These are phyloP conservation scores for Pseudonaja textilis DNA, from an alignment of 2,113 vertebrate species.

Conservation along the genomic window DNA sequence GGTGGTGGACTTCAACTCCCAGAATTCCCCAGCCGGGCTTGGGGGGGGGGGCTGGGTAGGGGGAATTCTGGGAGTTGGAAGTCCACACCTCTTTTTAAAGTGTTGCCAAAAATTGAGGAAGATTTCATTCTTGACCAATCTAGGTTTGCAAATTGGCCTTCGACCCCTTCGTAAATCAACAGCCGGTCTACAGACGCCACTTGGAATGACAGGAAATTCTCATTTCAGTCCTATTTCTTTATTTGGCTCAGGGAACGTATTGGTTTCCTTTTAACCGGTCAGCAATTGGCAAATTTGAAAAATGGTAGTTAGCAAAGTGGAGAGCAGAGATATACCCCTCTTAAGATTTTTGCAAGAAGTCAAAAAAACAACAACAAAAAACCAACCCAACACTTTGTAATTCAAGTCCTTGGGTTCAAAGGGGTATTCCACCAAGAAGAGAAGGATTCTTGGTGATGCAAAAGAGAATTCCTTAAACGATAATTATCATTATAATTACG, in stretches of 20 bases:
- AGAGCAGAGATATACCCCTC: too few relatives aligned
- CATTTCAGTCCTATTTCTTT: neutral
- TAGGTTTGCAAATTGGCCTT: neutral
- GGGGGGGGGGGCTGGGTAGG: too few relatives aligned
- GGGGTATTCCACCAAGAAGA: too few relatives aligned
- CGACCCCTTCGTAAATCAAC: neutral
- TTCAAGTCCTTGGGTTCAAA: neutral
- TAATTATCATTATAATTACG: neutral
- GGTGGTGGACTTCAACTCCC: too few relatives aligned
- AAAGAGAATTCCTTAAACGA: neutral
- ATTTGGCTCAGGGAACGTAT: neutral
- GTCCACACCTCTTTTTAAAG: neutral
- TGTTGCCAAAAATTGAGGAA: too few relatives aligned
- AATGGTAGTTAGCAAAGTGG: too few relatives aligned
- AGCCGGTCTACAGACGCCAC: fast-evolving
- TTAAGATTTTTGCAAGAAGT: neutral
- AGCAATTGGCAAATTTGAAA: too few relatives aligned
- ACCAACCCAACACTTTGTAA: neutral
- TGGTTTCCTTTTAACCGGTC: too few relatives aligned
- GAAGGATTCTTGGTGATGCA: neutral
- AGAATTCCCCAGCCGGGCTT: too few relatives aligned
- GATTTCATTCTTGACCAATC: neutral
- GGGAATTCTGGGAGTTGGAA: neutral
- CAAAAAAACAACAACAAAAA: neutral
- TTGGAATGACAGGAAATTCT: too few relatives aligned